Base-by-base conservation (phyloP, 1,140 invertebrate genomes). In the Wasmannia auropunctata region DNA sequence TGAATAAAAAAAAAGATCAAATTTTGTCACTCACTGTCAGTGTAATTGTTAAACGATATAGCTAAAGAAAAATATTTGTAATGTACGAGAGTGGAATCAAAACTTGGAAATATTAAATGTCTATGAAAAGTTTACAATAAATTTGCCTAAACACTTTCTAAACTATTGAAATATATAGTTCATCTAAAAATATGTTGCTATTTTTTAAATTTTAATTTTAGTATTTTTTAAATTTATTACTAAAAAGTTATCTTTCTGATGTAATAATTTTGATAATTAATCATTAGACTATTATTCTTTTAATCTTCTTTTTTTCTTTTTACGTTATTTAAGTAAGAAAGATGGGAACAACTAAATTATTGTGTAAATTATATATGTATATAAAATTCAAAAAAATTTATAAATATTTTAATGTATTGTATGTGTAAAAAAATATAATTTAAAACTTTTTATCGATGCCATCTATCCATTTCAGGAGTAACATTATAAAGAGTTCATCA, bases 251-350 rank as follows among this genome's bases (percentile, higher is more conserved):
- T 95, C 95, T 81, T 96, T 92, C 16, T 95, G 92, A 89, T 95
- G 95, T 22, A 97, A 89, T 0, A 97, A 97, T 3, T 19, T 92
- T 97, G 97, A 92, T 98, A 98, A 19, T 95, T 95, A 28, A 98
- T 95, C 96, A 98, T 97, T 51, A 97, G 93, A 4, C 95, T 96
- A 25, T 97, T 31, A 37, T 97, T 37, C 96, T 94, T 85, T 96
- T 94, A 76, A 97, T 96, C 60, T 96, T 96, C 91, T 98, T 98
- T 31, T 72, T 72, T 22, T 1, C 95, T 83, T 95, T 95, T 7
- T 97, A 97, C 0, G 97, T 97, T 31, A 98, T 96, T 96, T 97
- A 14, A 40, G 46, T 14, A 8, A 60, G 62, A 70, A 43, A 80
- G 8, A 3, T 28, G 19, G n/a, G 5, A 22, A 62, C 25, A 58